Base-by-base conservation (phyloP, 2,888 invertebrate species). In the Ectobius pallidus region DNA sequence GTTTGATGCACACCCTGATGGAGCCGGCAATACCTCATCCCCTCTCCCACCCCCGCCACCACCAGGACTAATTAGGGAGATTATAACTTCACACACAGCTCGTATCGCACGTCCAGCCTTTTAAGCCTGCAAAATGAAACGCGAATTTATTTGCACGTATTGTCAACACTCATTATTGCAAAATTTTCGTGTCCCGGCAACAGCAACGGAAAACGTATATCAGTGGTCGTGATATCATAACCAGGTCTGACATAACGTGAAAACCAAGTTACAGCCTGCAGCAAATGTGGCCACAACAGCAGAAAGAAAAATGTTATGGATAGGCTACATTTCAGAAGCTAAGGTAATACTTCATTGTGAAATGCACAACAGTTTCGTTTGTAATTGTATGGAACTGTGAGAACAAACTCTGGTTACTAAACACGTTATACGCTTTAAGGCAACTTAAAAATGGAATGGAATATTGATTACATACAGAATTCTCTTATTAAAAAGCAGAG, bases 41-140 rank as follows among this genome's bases (percentile, higher is more conserved):
- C 42, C 7, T n/a, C n/a, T 22, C 14, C 18, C 42, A 4, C 6
- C 22, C 14, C 3, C 44, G n/a, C 18, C 62, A 7, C 62, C 42
- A 42, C 44, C 16, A 16, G 22, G 42, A 65, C 63, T 65, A 65
- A 65, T 65, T 65, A 65, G 63, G 25, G 39, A 16, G 63, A 42
- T 65, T 65, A 65, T 42, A 65, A 20, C n/a, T 65, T 42, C 63
- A 65, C 63, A 55, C 55, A 39, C 63, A 61, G 32, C 62, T 25
- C 25, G 39, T 32, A 55, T 58, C 62, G 55, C 49, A 63, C 44
- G 58, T 65, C 34, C 70, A 70, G 32, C 70, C 73, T 65, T 61
- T 73, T 70, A 70, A 73, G 65, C 73, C 67, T 34, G n/a, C 20
- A 63, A 72, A 73, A 73, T 73, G 73, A 73, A 73, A 70, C 73